These are phyloP conservation scores for Tricholaema leucomelas DNA, from an alignment of 2,113 vertebrate species.

Conservation along the genomic window DNA sequence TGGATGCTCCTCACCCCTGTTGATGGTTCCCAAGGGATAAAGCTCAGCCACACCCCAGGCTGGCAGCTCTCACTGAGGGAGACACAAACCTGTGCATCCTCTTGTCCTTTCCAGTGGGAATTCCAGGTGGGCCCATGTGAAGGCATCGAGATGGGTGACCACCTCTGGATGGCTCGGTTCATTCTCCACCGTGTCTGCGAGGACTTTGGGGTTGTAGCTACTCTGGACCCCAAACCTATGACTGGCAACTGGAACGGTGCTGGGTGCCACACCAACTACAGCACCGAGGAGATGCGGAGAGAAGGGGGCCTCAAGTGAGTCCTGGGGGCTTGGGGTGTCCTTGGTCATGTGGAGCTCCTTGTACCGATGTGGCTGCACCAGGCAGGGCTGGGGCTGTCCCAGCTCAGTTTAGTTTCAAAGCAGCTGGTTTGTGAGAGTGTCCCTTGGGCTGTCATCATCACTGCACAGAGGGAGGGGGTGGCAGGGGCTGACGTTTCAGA, in stretches of 20 bases:
- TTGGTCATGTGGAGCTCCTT: neutral
- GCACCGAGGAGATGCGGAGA: slow-evolving; percentile 75
- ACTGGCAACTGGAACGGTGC: slow-evolving; percentile 75
- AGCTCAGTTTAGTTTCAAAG: neutral
- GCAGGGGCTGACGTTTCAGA: neutral
- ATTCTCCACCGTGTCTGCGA: slow-evolving; percentile 85
- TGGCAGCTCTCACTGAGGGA: neutral
- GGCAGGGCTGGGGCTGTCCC: neutral
- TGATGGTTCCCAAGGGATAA: neutral
- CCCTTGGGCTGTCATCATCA: neutral
- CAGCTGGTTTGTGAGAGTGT: neutral
- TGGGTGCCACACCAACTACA: slow-evolving; percentile 79
- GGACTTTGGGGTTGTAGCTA: slow-evolving; percentile 76
- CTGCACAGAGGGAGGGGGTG: neutral
- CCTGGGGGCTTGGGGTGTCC: neutral
- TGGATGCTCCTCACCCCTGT: neutral
- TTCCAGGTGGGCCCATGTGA: slow-evolving; percentile 80
- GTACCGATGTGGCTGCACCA: neutral
- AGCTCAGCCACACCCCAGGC: neutral
- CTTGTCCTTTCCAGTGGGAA: slow-evolving; percentile 73
- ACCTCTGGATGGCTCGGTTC: slow-evolving; percentile 86
- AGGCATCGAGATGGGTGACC: slow-evolving; percentile 84
- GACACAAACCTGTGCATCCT: rapidly evolving
- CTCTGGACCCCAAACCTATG: slow-evolving; percentile 83
- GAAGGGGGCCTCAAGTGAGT: slow-evolving; percentile 81